Percentiles rank a stretch among this genome's conserved stretches.
Conservation (phyloP, 2,797 vertebrate species). For the Ataeniobius toweri region DNA sequence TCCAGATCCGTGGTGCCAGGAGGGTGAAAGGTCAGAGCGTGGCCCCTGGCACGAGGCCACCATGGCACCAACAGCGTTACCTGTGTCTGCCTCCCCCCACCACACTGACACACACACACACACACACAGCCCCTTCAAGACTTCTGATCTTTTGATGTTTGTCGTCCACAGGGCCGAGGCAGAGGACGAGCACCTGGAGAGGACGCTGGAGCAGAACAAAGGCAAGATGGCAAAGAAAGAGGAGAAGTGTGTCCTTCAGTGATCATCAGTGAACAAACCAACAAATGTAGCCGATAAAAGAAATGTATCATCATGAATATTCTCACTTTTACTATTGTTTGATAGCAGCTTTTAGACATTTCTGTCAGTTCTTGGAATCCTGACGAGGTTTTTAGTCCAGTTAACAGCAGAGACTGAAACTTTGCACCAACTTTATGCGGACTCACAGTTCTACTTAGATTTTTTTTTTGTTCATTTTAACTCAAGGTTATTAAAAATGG, state of each 20-base stretch:
- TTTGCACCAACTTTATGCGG: constrained; percentile 66
- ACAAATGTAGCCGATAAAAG: constrained; percentile 68
- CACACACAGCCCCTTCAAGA: neutral
- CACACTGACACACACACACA: neutral
- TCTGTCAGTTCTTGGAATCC: constrained; percentile 24
- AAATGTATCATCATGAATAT: constrained; percentile 59
- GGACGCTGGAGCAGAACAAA: constrained; percentile 99
- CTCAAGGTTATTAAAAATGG: constrained; percentile 62
- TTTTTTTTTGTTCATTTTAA: constrained; percentile 40
- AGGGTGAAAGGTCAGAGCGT: constrained; percentile 55
- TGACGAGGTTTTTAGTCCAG: constrained; percentile 36
- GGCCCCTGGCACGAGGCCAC: constrained; percentile 46
- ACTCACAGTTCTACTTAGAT: constrained; percentile 48
- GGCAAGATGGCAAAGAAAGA: constrained; percentile 99
- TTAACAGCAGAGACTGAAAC: constrained; percentile 37
- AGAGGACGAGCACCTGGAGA: constrained; percentile 98
- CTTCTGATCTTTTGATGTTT: constrained; percentile 69
- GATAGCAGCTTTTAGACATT: constrained; percentile 53
- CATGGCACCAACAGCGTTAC: constrained; percentile 31
- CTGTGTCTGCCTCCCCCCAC: constrained; percentile 18
- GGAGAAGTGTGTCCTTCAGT: constrained; percentile 96
- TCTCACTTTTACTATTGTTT: constrained; percentile 44
- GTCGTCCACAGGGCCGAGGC: constrained; percentile 89
- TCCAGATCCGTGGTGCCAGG: constrained; percentile 43
- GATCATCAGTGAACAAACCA: constrained; percentile 69